Evolutionary conservation across 1,140 invertebrate species (phyloP).

Genomic region (Berghia stephanieae): DNA sequence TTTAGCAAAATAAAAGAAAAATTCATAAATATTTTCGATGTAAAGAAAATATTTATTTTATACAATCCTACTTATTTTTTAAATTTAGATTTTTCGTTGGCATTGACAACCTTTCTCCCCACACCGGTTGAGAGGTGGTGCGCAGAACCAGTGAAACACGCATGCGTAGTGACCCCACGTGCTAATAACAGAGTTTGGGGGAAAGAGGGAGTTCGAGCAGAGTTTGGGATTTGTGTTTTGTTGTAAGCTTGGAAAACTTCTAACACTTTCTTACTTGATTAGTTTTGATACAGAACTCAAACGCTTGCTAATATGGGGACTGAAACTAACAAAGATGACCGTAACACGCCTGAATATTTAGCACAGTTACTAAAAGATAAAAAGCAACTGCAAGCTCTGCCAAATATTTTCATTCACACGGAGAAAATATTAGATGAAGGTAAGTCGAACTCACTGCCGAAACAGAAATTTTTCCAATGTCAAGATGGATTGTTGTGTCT

Average conservation of each 20-base stretch:
- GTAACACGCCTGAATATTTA: constrained; percentile 88
- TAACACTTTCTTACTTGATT: constrained; percentile 59
- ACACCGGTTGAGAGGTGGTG: constrained; percentile 32
- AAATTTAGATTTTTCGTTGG: background rate
- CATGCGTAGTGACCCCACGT: constrained; percentile 64
- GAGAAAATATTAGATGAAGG: constrained; percentile 99
- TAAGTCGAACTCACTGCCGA: too few species aligned
- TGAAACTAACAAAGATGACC: constrained; percentile 65
- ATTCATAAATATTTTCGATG: background rate
- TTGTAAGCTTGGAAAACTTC: constrained; percentile 50
- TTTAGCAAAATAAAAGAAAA: too few species aligned
- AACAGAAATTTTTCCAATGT: too few species aligned
- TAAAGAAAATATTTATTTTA: background rate
- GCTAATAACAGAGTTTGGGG: constrained; percentile 64
- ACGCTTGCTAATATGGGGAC: constrained; percentile 63
- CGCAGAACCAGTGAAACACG: constrained; percentile 44
- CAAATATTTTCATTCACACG: constrained; percentile 99
- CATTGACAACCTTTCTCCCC: background rate
- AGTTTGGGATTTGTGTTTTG: constrained; percentile 47
- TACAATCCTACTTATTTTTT: background rate
- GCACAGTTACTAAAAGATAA: constrained; percentile 99
- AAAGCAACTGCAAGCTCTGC: constrained; percentile 98
- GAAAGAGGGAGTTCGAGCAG: constrained; percentile 51
- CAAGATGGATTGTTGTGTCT: too few species aligned
- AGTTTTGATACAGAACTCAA: constrained; percentile 51